phyloP scores from a whole-genome alignment of 2,797 vertebrate genomes.

The Mormyrops boulengeri region DNA sequence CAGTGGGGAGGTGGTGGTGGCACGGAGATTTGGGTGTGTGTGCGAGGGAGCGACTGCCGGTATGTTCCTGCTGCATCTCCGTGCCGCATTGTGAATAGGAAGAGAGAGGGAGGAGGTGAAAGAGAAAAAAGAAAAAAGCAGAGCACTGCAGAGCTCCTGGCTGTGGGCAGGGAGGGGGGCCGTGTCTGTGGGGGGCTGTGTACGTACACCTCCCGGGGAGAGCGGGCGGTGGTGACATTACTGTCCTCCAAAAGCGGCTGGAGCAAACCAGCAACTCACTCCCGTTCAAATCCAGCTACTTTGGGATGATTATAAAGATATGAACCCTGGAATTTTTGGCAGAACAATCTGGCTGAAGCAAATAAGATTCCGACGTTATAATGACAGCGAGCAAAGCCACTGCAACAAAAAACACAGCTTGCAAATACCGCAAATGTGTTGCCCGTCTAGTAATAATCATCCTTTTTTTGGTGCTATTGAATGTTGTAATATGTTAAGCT shows the following conservation, averaged over 20 bases:
- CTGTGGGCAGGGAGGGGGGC: conserved; percentile 25
- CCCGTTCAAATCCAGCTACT: neutral
- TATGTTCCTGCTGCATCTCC: neutral
- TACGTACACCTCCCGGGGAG: neutral
- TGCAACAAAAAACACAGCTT: neutral
- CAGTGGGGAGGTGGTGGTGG: neutral
- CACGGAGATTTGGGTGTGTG: neutral
- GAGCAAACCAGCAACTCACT: neutral
- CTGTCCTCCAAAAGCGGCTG: neutral
- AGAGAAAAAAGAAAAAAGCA: neutral
- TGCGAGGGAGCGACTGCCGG: neutral
- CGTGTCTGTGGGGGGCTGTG: neutral
- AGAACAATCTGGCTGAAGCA: neutral
- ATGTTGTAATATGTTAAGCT: neutral
- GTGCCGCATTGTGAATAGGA: conserved; percentile 10
- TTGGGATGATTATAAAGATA: neutral
- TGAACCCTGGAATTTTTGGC: neutral
- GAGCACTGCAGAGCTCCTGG: conserved; percentile 14
- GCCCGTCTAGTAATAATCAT: neutral
- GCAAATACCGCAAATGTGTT: neutral
- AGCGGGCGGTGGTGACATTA: neutral
- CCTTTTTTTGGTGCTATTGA: neutral
- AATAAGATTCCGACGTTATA: neutral
- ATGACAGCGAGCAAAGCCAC: neutral
- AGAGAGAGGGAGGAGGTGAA: neutral